phyloP scores from a whole-genome alignment of 2,888 invertebrate species.

The Hydroisotoma schaefferi region DNA sequence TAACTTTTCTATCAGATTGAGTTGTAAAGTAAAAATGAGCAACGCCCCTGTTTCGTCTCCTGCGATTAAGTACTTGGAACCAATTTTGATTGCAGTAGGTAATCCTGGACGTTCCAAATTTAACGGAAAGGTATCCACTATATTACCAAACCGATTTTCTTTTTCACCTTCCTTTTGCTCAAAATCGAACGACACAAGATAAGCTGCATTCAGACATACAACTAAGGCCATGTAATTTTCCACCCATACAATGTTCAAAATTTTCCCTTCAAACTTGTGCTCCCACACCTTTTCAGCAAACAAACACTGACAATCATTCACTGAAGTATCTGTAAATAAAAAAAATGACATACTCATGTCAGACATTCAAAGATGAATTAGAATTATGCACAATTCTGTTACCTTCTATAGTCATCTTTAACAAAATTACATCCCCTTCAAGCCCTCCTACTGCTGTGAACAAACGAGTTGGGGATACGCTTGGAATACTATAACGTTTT shows the following conservation, averaged over 20 bases:
- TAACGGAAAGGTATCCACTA: slow-evolving; percentile 11
- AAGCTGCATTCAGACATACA: not conserved
- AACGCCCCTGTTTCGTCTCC: slow-evolving; percentile 27
- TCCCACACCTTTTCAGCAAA: slow-evolving; percentile 1
- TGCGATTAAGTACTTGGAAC: slow-evolving; percentile 9
- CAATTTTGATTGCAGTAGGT: slow-evolving; percentile 21
- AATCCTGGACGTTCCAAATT: slow-evolving; percentile 24
- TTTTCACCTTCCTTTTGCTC: not conserved
- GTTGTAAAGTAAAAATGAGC: slow-evolving; percentile 11
- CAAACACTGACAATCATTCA: not conserved
- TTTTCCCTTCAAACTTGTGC: not conserved
- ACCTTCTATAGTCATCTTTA: not conserved
- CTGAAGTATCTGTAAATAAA: not conserved
- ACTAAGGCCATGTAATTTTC: not conserved
- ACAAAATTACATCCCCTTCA: not conserved
- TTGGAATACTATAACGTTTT: slow-evolving; percentile 9
- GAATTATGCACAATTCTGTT: not conserved
- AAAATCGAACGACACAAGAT: not conserved
- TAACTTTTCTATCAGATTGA: not conserved
- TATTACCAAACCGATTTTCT: not conserved
- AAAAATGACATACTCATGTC: not conserved
- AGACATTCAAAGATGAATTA: not conserved
- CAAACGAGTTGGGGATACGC: not conserved
- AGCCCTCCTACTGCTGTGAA: not conserved
- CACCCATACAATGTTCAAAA: slow-evolving; percentile 2